Base-by-base conservation (phyloP, 2,888 invertebrate genomes). In the Leucoptera coffeella region DNA sequence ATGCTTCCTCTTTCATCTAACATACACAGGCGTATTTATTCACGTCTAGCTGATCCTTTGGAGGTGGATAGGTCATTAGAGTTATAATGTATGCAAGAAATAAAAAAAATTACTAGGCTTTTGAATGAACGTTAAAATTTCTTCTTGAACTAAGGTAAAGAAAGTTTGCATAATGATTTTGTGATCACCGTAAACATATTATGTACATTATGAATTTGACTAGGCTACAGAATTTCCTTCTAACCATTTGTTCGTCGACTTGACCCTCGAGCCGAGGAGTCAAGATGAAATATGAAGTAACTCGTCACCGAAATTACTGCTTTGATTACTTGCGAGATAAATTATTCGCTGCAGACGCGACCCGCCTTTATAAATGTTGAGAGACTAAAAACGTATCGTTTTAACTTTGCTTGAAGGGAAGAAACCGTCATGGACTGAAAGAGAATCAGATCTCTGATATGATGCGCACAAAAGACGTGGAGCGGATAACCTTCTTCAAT, bases 291-390 rank as follows among this genome's bases (percentile, higher is more conserved):
- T 24, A 19, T 20, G 13, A 28, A 26, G 46, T 50, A 46, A 42
- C 43, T 51, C 48, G 45, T 52, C 52, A 47, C 48, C 48, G 50
- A 59, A 58, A 58, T 62, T 57, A 59, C 58, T 45, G 49, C 43
- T 55, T 56, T 61, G 60, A 64, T 61, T 64, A 59, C 54, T 51
- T 48, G 43, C 41, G 50, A 57, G 62, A 64, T 57, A 60, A 64
- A 62, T 61, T 59, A 57, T 56, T 50, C 48, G 33, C 42, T 52
- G 51, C 55, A 50, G 43, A 44, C 52, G 30, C 23, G 53, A 41
- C 45, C 31, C 29, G 26, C 35, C 33, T 45, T 62, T 55, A 64
- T 60, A 64, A 62, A 62, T 62, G 62, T 58, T 50, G 42, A 46
- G 38, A 40, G 48, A 48, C 53, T 55, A 57, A 59, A 60, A 62